Conservation (phyloP, 1,140 invertebrate genomes). For the Drosophila kikkawai region DNA sequence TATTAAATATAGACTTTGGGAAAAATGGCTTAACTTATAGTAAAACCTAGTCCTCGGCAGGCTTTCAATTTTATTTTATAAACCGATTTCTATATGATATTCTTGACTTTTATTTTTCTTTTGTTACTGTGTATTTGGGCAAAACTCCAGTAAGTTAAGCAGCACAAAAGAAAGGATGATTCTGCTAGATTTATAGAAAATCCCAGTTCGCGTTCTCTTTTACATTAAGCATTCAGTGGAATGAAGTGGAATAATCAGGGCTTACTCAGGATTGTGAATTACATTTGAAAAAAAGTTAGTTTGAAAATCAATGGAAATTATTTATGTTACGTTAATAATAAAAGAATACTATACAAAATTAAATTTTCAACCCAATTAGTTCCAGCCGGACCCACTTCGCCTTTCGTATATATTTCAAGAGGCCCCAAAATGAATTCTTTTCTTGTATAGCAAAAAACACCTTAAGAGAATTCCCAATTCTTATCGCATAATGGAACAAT, state of each 20-base stretch:
- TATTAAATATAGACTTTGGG: background rate
- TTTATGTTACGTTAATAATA: background rate
- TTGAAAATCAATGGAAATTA: background rate
- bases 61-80: background rate
- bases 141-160: background rate
- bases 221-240: conserved; percentile 16
- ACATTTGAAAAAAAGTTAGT: background rate
- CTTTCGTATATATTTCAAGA: background rate
- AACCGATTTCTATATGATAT: background rate
- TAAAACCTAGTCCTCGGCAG: rapidly evolving
- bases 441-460: conserved; percentile 16
- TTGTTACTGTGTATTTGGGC: background rate
- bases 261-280: background rate
- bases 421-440: conserved; percentile 2
- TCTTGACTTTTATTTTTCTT: background rate
- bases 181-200: conserved; percentile 8
- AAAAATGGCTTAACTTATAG: background rate
- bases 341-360: background rate
- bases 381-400: conserved; percentile 1
- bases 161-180: conserved; percentile 22
- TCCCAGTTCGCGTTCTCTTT: conserved; percentile 3
- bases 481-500: conserved; percentile 51
- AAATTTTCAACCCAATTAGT: conserved; percentile 11
- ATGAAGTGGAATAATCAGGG: conserved; percentile 26
- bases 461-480: conserved; percentile 41